These are phyloP conservation scores for Crepidodera aurea DNA, from an alignment of 2,888 invertebrate genomes.

Conservation along the genomic window DNA sequence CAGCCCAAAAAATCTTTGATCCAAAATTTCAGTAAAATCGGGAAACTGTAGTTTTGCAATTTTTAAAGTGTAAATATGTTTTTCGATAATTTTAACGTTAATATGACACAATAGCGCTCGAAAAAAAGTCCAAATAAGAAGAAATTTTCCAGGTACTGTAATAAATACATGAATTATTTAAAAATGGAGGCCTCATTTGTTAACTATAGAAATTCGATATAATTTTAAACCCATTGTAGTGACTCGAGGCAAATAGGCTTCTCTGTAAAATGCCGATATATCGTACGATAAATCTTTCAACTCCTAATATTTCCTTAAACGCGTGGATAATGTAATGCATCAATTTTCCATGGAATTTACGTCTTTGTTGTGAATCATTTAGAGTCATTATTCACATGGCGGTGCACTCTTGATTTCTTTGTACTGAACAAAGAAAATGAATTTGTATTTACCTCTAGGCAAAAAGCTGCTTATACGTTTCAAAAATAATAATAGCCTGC, in stretches of 20 bases:
- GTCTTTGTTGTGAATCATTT: constrained; percentile 3
- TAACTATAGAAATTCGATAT: neutral
- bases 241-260: neutral
- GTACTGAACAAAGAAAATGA: neutral
- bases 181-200: no score
- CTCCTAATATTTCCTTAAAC: constrained; percentile 3
- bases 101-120: no score
- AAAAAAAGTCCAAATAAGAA: no score
- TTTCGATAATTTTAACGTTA: no score
- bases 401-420: neutral
- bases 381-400: neutral
- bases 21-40: no score
- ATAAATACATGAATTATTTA: no score
- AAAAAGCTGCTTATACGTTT: no score
- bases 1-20: no score
- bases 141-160: no score
- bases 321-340: constrained; percentile 8
- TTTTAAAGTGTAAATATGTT: no score
- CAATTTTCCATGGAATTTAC: constrained; percentile 6
- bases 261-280: constrained; percentile 2
- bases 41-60: no score
- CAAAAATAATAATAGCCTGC: no score
- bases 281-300: constrained; percentile 1
- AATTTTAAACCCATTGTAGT: neutral
- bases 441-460: neutral